A percentile compares a stretch with the other conserved stretches of the same genome.
Conservation (phyloP, 2,797 vertebrate species). For the Coendou prehensilis region DNA sequence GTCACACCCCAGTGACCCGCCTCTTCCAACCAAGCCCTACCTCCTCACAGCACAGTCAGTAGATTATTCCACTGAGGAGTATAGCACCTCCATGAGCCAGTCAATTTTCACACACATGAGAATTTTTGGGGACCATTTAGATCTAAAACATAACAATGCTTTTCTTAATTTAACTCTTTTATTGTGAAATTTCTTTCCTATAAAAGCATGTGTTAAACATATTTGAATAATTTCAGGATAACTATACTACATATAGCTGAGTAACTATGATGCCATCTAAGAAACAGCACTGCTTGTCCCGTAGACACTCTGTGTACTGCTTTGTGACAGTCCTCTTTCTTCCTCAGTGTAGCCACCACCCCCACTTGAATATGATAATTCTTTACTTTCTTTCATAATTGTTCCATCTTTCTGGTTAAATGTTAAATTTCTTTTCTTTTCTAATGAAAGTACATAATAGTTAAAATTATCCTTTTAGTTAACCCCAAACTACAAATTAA, state of each 20-base stretch:
- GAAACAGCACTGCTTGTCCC: neutral
- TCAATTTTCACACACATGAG: too few relatives aligned
- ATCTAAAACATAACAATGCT: neutral
- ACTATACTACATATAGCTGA: neutral
- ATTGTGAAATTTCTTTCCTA: neutral
- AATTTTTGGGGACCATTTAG: neutral
- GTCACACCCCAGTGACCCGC: neutral
- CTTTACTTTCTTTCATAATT: neutral
- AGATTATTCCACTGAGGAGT: neutral
- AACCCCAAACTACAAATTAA: neutral
- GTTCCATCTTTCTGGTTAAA: neutral
- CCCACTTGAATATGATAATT: neutral
- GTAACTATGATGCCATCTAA: neutral
- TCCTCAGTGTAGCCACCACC: neutral
- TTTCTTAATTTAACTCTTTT: neutral
- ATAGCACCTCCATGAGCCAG: neutral
- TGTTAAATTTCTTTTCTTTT: neutral
- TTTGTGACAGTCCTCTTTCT: neutral
- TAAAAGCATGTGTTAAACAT: neutral
- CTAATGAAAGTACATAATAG: neutral
- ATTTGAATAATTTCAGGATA: neutral
- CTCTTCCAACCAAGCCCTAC: neutral
- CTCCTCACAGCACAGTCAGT: neutral
- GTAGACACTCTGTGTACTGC: accelerated
- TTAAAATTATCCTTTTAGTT: constrained; percentile 14